phyloP scores from a whole-genome alignment of 2,888 invertebrate species.

The Drosophila paranaensis region DNA sequence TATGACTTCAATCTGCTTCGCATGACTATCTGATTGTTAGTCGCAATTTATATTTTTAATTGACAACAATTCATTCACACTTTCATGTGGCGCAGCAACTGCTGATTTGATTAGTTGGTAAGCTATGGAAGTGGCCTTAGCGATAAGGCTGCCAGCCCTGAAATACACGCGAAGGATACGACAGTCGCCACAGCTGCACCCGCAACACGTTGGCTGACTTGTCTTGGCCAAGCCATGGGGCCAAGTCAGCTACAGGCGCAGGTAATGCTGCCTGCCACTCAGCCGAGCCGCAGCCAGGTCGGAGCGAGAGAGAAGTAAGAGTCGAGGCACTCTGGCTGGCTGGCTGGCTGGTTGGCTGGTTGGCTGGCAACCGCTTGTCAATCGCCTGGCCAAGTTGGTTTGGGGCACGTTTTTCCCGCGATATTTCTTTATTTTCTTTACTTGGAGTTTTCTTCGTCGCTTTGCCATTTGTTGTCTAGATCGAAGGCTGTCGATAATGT shows the following conservation, averaged over 20 bases:
- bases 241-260: constrained; percentile 44
- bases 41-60: constrained; percentile 8
- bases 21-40: not conserved
- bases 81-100: constrained; percentile 5
- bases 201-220: constrained; percentile 56
- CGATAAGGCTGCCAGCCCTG: constrained; percentile 30
- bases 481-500: constrained; percentile 71
- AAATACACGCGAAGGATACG: constrained; percentile 32
- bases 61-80: constrained; percentile 24
- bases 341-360: not conserved
- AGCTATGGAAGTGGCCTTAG: constrained; percentile 11
- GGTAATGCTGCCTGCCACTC: constrained; percentile 55
- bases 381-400: constrained; percentile 60
- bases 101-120: constrained; percentile 14
- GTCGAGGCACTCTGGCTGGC: not conserved
- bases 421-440: constrained; percentile 46
- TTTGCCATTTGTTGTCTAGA: constrained; percentile 53
- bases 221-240: constrained; percentile 46
- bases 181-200: constrained; percentile 47
- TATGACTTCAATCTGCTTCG: too few species aligned
- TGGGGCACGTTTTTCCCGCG: constrained; percentile 53
- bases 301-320: not conserved
- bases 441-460: constrained; percentile 7
- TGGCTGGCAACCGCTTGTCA: constrained; percentile 63
- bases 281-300: constrained; percentile 6